Conservation (phyloP, 2,797 vertebrate genomes). For the Avahi laniger region DNA sequence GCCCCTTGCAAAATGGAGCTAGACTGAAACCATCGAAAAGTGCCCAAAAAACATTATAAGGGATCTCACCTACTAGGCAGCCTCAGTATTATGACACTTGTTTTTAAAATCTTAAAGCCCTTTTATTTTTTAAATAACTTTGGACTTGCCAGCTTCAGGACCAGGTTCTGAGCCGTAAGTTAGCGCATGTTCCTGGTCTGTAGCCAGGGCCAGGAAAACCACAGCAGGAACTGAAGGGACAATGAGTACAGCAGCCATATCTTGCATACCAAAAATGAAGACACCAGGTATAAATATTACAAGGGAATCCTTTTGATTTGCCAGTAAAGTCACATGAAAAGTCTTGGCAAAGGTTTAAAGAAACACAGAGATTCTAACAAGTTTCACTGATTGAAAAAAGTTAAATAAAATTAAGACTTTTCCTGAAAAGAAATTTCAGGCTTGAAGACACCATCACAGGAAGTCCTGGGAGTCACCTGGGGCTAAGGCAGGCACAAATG, state of each 20-base stretch:
- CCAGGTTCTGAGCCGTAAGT: neutral
- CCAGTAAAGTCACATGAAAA: neutral
- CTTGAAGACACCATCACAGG: neutral
- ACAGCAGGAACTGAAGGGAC: neutral
- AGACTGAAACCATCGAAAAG: neutral
- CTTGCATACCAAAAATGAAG: neutral
- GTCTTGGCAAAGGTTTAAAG: constrained; percentile 1
- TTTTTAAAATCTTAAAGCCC: neutral
- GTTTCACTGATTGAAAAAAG: neutral
- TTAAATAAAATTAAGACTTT: neutral
- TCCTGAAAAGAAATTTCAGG: neutral
- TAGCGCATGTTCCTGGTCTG: neutral
- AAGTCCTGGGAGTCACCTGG: neutral
- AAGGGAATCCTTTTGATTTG: neutral
- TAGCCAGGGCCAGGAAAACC: neutral
- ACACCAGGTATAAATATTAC: neutral
- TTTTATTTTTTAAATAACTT: neutral
- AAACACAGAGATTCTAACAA: neutral
- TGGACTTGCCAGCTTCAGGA: neutral
- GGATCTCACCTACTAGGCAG: neutral
- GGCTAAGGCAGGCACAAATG: neutral
- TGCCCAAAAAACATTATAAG: neutral
- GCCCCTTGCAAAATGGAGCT: neutral
- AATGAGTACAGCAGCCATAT: neutral
- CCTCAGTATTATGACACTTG: neutral